phyloP scores from a whole-genome alignment of 1,140 invertebrate species.

The Drosophila miranda region DNA sequence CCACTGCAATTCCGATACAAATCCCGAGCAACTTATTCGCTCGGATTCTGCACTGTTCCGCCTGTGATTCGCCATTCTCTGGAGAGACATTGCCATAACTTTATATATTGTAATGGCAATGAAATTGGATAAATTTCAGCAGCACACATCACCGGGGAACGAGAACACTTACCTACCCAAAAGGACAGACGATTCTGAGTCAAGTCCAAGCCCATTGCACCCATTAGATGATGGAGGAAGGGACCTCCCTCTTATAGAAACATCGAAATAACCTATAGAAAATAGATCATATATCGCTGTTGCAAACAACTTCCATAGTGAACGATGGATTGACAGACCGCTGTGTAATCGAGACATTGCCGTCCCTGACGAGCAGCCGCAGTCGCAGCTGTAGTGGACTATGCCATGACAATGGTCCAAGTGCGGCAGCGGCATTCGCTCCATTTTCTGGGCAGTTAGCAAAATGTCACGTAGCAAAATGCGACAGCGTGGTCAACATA shows the following conservation, averaged over 20 bases:
- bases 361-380: too few relatives aligned
- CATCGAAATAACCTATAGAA: too few relatives aligned
- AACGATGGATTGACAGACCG: too few relatives aligned
- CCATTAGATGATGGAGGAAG: too few relatives aligned
- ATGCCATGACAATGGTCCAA: slow-evolving; percentile 33
- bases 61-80: slow-evolving; percentile 24
- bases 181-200: too few relatives aligned
- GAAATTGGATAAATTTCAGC: slow-evolving; percentile 58
- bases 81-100: slow-evolving; percentile 70
- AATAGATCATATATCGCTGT: too few relatives aligned
- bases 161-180: not conserved
- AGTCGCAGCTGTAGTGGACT: too few relatives aligned
- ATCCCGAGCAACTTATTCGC: slow-evolving; percentile 32
- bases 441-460: slow-evolving; percentile 67
- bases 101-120: slow-evolving; percentile 73
- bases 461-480: slow-evolving; percentile 80
- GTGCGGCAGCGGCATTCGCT: slow-evolving; percentile 27
- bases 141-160: slow-evolving; percentile 33
- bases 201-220: too few relatives aligned
- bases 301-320: too few relatives aligned
- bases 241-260: too few relatives aligned
- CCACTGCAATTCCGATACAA: slow-evolving; percentile 54
- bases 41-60: slow-evolving; percentile 14
- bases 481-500: slow-evolving; percentile 80
- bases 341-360: too few relatives aligned